Conservation (phyloP, 1,140 invertebrate species). For the Euura lappo region DNA sequence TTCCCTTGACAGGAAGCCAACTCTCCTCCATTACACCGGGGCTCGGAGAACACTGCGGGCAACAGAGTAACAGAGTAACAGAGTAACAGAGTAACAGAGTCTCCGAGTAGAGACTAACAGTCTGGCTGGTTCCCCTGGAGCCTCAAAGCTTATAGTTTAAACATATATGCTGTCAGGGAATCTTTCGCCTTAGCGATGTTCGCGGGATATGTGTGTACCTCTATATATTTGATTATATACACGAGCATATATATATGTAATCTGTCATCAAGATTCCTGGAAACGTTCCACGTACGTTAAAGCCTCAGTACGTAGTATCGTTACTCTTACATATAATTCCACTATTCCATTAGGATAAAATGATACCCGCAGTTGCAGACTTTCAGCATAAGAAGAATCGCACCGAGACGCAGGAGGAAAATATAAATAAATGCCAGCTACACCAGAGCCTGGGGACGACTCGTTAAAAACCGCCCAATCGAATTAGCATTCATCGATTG, state of each 20-base stretch:
- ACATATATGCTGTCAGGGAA: background rate
- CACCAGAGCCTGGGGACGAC: background rate
- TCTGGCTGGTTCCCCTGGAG: background rate
- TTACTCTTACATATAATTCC: background rate
- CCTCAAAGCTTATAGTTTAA: background rate
- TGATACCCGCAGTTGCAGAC: background rate
- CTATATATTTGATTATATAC: background rate
- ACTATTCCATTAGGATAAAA: slow-evolving; percentile 6
- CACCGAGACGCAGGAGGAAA: too few relatives aligned
- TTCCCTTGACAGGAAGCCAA: slow-evolving; percentile 46
- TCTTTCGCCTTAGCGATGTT: slow-evolving; percentile 2
- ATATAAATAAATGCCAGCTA: background rate
- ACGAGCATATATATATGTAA: background rate
- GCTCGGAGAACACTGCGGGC: background rate
- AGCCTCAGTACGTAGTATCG: background rate
- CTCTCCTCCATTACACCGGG: slow-evolving; percentile 37
- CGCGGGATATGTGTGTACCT: background rate
- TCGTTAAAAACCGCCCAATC: background rate
- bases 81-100: background rate
- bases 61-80: background rate
- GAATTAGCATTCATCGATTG: background rate
- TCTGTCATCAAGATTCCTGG: slow-evolving; percentile 1
- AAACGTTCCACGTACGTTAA: background rate
- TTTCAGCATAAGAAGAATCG: too few relatives aligned
- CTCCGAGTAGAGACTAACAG: background rate